Evolutionary conservation across 2,888 invertebrate genomes (phyloP), one percentile per base, ranked within the genome.

Genomic region (Pheosia tremula): DNA sequence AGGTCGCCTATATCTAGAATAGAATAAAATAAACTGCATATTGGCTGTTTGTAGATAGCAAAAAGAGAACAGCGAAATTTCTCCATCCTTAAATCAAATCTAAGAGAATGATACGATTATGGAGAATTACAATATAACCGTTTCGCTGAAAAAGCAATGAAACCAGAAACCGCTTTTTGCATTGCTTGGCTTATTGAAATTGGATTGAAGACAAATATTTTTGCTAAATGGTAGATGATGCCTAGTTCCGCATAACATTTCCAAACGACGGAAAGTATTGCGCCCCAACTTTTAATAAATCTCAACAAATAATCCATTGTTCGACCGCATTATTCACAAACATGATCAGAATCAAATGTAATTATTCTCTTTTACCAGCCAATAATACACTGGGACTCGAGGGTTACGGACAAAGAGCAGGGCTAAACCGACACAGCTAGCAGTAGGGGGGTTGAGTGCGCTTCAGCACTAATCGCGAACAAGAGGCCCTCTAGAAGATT

Each of bases 381-480:
- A 85, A 87, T 86, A 87, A 85, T 82, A 82, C 80, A 74, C 72
- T 79, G 75, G 68, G 64, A 65, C 69, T 74, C 62, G 72, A 85
- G 82, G 68, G 79, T 75, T 68, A 82, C 80, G 86, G 83, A 87
- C 84, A 86, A 86, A 86, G 87, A 79, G 77, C 73, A 78, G 77
- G 79, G 76, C 77, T 79, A 81, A 81, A 77, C 80, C 82, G 78
- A 81, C 82, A 78, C 78, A 82, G 81, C 78, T 82, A 83, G 79
- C 79, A 84, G 74, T 79, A 85, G 84, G 80, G 80, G 84, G 86
- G 84, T 84, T 83, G 84, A 91, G 90, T 72, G 84, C 77, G 63
- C 89, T 91, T 79, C 82, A 85, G 79, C 83, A 85, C 86, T 90
- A 91, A 91, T 90, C 89, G 88, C 78, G 82, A 79, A 82, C 84